phyloP scores from a whole-genome alignment of 2,888 invertebrate species.

The Strigamia transsilvanica region DNA sequence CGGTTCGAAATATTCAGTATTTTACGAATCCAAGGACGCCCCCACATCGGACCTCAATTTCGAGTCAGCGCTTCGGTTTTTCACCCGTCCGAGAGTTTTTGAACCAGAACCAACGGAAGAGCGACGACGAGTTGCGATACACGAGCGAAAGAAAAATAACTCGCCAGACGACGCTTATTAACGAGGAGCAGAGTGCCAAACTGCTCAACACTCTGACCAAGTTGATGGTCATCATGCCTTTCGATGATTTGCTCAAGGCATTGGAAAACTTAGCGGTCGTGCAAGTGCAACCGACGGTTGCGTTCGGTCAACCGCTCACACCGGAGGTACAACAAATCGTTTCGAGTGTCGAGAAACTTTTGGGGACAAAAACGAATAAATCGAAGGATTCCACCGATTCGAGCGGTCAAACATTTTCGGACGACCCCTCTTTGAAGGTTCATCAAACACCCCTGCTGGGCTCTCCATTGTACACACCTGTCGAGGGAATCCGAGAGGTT shows the following conservation, averaged over 20 bases:
- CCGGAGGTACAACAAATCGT: not conserved
- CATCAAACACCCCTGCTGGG: not conserved
- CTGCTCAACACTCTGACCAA: not conserved
- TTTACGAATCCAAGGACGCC: slow-evolving; percentile 5
- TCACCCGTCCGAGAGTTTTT: not conserved
- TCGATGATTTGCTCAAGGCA: not conserved
- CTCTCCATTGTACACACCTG: slow-evolving; percentile 46
- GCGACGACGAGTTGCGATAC: no score
- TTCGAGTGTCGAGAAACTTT: not conserved
- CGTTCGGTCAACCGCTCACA: not conserved
- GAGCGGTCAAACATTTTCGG: not conserved
- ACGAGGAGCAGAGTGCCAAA: not conserved
- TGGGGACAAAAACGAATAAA: not conserved
- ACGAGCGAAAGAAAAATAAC: no score
- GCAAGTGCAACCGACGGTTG: not conserved
- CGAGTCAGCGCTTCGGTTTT: not conserved
- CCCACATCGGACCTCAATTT: not conserved
- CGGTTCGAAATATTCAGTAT: not conserved
- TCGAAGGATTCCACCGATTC: no score
- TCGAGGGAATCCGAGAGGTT: slow-evolving; percentile 9
- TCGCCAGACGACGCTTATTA: not conserved
- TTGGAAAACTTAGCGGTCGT: not conserved
- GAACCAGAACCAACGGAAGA: not conserved
- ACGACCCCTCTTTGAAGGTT: not conserved
- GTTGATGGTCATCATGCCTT: not conserved